Evolutionary conservation across 1,140 invertebrate species (phyloP).

Genomic region (Penaeus chinensis): DNA sequence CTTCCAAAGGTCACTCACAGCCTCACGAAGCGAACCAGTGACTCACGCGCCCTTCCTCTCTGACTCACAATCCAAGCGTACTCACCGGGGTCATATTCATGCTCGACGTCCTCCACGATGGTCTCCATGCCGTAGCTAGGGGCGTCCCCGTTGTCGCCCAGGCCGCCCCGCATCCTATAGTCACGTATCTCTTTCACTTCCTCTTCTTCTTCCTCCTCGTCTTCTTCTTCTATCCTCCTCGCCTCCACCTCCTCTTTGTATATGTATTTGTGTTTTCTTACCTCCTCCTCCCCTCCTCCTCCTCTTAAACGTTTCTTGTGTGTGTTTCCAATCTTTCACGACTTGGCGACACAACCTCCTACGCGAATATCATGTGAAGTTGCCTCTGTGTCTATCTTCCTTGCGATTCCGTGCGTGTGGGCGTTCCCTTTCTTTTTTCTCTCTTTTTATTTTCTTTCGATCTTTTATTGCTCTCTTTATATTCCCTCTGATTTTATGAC

Average conservation of each 20-base stretch:
- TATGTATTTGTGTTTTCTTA: slow-evolving; percentile 1
- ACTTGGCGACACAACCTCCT: too few species aligned
- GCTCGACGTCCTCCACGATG: slow-evolving; percentile 75
- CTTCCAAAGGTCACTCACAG: too few species aligned
- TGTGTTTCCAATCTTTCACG: not conserved
- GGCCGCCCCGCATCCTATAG: slow-evolving; percentile 33
- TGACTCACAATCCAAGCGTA: slow-evolving; percentile 9
- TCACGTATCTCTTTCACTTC: not conserved
- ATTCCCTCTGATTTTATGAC: too few species aligned
- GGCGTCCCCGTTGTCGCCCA: slow-evolving; percentile 20
- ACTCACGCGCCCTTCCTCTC: too few species aligned
- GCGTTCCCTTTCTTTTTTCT: too few species aligned
- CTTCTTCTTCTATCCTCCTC: not conserved
- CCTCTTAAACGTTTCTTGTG: not conserved
- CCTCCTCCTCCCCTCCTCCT: not conserved
- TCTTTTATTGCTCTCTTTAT: too few species aligned
- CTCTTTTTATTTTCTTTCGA: too few species aligned
- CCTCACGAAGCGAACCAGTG: too few species aligned
- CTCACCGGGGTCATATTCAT: slow-evolving; percentile 76
- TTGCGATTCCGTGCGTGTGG: too few species aligned
- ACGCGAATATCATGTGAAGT: too few species aligned
- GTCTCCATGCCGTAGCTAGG: slow-evolving; percentile 72
- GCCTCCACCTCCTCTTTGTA: slow-evolving; percentile 5
- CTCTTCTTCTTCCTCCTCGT: slow-evolving; percentile 5
- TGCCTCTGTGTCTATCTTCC: too few species aligned